These are phyloP conservation scores for Sphenopsis melanotis DNA, from an alignment of 2,797 vertebrate genomes.

Conservation along the genomic window DNA sequence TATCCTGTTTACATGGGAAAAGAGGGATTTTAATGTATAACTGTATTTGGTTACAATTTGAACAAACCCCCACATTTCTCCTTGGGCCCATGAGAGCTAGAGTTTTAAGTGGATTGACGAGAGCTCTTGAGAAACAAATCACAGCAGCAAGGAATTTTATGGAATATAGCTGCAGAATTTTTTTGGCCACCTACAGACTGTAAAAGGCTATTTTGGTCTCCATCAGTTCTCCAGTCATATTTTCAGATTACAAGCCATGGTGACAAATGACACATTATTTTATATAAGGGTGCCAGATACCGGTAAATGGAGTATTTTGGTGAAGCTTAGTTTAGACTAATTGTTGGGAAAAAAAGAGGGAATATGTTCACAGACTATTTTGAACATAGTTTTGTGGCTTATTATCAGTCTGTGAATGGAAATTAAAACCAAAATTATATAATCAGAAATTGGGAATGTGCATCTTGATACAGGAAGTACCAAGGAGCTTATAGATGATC, in stretches of 20 bases:
- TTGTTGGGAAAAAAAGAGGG: background rate
- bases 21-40: background rate
- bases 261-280: conserved; percentile 40
- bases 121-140: background rate
- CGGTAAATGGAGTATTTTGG: background rate
- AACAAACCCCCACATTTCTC: background rate
- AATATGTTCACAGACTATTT: background rate
- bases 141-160: background rate
- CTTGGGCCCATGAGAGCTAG: background rate
- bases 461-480: background rate
- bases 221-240: conserved; percentile 3
- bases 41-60: background rate
- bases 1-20: background rate
- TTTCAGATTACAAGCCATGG: conserved; percentile 8
- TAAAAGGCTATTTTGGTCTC: conserved; percentile 44
- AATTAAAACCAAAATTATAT: background rate
- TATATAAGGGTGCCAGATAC: background rate
- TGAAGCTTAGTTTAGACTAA: background rate
- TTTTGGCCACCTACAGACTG: conserved; percentile 23
- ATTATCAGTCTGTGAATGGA: background rate
- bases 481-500: background rate
- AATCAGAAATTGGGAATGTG: background rate
- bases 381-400: background rate
- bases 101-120: background rate
- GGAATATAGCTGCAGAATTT: background rate